These are phyloP conservation scores for Heliothis virescens DNA, from an alignment of 1,140 invertebrate genomes.

Conservation along the genomic window DNA sequence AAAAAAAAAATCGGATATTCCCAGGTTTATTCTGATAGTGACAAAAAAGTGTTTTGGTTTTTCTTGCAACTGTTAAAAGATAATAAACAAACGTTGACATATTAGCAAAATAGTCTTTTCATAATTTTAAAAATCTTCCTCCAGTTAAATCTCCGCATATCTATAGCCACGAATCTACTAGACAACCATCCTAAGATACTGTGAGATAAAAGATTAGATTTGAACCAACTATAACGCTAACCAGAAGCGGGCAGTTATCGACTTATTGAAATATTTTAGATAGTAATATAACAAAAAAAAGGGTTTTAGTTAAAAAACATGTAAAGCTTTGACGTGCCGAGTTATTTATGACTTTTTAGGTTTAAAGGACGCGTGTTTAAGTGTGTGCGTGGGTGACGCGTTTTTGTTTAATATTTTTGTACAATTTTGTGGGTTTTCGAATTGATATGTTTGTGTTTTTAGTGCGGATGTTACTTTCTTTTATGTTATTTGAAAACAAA, in stretches of 20 bases:
- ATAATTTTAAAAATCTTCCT: background rate
- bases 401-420: conserved; percentile 9
- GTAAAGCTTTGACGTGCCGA: conserved; percentile 14
- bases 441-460: background rate
- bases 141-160: background rate
- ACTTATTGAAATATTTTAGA: conserved; percentile 49
- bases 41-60: too few species aligned
- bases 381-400: conserved; percentile 8
- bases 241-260: conserved; percentile 42
- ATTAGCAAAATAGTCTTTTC: too few species aligned
- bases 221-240: conserved; percentile 39
- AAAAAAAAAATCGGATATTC: too few species aligned
- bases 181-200: conserved; percentile 14
- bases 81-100: too few species aligned
- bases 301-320: conserved; percentile 32
- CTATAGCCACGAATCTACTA: background rate
- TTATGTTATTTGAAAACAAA: too few species aligned
- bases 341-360: conserved; percentile 34
- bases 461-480: too few species aligned
- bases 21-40: too few species aligned
- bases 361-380: conserved; percentile 29
- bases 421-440: background rate
- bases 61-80: too few species aligned
- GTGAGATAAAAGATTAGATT: conserved; percentile 45
- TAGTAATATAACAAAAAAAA: conserved; percentile 6